Evolutionary conservation across 1,140 invertebrate genomes (phyloP), one percentile per base, ranked within the genome.

Genomic region (Pygmarrhopalites habei): DNA sequence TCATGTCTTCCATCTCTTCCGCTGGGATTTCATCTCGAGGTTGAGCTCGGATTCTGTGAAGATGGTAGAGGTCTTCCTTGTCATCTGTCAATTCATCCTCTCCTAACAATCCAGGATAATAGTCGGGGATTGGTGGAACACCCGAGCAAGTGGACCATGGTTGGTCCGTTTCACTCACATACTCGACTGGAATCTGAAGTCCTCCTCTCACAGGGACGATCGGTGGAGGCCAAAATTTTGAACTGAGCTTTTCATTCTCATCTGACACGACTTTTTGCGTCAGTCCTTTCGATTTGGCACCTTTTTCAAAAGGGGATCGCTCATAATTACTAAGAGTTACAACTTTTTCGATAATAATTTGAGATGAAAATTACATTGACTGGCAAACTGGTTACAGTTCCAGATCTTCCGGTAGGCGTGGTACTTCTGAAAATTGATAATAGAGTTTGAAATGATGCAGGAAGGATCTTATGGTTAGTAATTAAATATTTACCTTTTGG

Each of bases 151-250:
- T 25, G 10, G 23, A 28, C 3, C 15, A 15, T 12, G 14, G 7
- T 10, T 19, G 19, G 28, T 30, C 35, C 10, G 32, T 17, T 46
- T 55, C 47, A 23, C 29, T 44, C 23, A 21, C 19, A 1, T 51
- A n/a, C 35, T 53, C 47, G 32, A 64, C 26, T 21, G 58, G 64
- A 1, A 65, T 60, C 28, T 57, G 56, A 7, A 65, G 12, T 2
- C 51, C 59, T 30, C 15, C 26, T 10, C 26, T 35, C 2, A 65
- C 19, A 26, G 26, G 29, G 14, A 57, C 26, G 17, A 64, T 17
- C 15, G 44, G 58, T 26, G 66, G 66, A 15, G 66, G 66, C 66
- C 66, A 67, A 12, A 57, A 35, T 26, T 58, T 61, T 53, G 59
- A 66, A 26, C 55, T 44, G 19, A 62, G 43, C 14, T 5, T 44